These are phyloP conservation scores for Xenotilapia caudafasciata DNA, from an alignment of 2,113 vertebrate genomes.

Conservation along the genomic window DNA sequence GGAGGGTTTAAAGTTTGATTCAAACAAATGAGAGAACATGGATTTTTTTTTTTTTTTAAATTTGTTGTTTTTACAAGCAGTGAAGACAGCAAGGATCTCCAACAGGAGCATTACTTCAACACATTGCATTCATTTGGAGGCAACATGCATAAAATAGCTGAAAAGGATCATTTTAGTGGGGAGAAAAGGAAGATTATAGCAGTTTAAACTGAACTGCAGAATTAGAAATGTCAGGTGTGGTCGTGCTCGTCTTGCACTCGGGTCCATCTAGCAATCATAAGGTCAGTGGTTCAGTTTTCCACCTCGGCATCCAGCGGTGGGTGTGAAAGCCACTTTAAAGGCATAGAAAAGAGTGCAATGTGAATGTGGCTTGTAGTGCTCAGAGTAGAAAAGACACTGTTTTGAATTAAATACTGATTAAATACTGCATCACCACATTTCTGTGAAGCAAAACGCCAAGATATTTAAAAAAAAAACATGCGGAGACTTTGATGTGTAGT, in stretches of 20 bases:
- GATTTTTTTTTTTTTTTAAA: fast-evolving
- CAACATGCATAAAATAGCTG: background rate
- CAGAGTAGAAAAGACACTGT: background rate
- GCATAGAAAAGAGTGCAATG: background rate
- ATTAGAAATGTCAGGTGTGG: background rate
- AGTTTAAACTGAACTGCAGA: background rate
- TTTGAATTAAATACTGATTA: background rate
- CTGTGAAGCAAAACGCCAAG: background rate
- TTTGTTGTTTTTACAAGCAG: background rate
- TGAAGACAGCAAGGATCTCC: background rate
- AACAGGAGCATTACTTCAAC: background rate
- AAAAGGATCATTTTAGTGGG: background rate
- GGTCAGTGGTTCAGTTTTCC: background rate
- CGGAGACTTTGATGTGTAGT: background rate
- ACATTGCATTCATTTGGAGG: background rate
- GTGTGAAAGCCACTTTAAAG: background rate
- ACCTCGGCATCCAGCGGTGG: background rate
- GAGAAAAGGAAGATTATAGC: background rate
- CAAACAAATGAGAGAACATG: background rate
- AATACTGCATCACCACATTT: background rate
- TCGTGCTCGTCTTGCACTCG: background rate
- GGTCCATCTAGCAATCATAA: background rate
- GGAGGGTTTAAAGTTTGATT: background rate
- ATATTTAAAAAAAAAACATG: background rate
- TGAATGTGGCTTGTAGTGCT: background rate